Evolutionary conservation across 2,113 vertebrate species (phyloP).

Genomic region (Dipodomys ordii): DNA sequence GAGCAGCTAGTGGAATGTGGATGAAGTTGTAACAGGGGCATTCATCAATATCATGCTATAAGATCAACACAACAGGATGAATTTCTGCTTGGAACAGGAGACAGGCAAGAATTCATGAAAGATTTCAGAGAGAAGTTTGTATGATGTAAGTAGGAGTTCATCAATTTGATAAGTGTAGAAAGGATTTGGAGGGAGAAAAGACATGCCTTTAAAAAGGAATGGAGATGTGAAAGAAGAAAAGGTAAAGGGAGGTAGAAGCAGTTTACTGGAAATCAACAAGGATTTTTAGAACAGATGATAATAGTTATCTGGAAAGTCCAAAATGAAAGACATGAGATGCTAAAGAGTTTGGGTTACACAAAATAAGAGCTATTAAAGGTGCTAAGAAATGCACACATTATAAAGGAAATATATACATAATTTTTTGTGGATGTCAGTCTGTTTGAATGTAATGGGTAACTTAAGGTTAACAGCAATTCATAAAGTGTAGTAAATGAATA

Average conservation of each 20-base stretch:
- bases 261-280: background rate
- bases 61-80: background rate
- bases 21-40: background rate
- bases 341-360: background rate
- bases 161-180: background rate
- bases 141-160: slow-evolving; percentile 25
- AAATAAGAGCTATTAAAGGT: background rate
- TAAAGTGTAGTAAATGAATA: background rate
- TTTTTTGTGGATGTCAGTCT: background rate
- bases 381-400: background rate
- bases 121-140: background rate
- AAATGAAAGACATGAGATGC: background rate
- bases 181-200: background rate
- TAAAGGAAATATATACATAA: background rate
- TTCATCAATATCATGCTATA: background rate
- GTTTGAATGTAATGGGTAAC: background rate
- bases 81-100: background rate
- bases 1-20: background rate
- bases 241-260: background rate
- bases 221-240: background rate
- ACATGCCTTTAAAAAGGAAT: background rate
- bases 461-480: background rate
- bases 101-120: background rate
- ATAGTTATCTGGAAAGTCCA: background rate
- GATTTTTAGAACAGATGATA: background rate